Percentiles rank a stretch among this genome's conserved stretches.
Conservation (phyloP, 2,888 invertebrate species). For the Serrognathus titanus region DNA sequence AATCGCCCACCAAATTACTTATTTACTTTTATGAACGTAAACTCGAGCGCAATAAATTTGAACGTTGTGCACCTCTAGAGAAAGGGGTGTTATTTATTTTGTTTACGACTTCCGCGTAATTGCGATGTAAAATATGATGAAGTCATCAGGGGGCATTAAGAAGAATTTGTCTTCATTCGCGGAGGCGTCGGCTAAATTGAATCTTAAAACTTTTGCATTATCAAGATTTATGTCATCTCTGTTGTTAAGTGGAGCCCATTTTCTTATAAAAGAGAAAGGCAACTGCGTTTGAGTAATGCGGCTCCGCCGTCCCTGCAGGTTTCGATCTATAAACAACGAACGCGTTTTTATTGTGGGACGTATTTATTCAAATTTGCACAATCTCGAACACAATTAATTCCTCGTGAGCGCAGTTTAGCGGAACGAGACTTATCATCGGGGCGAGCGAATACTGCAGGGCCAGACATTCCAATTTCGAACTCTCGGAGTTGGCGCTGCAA, state of each 20-base stretch:
- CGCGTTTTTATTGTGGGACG: background rate
- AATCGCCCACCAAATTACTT: too few species aligned
- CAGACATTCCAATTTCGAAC: background rate
- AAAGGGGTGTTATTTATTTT: too few species aligned
- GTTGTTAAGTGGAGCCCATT: slow-evolving; percentile 35
- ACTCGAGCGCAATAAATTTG: too few species aligned
- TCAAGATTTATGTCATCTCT: slow-evolving; percentile 43
- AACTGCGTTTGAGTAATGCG: slow-evolving; percentile 35
- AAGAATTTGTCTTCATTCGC: slow-evolving; percentile 38
- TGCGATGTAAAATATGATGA: too few species aligned
- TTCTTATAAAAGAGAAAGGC: slow-evolving; percentile 22
- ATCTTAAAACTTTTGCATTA: slow-evolving; percentile 42
- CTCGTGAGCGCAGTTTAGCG: slow-evolving; percentile 5
- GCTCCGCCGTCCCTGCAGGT: slow-evolving; percentile 25
- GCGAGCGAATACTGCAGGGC: too few species aligned
- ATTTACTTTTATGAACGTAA: too few species aligned
- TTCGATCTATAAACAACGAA: slow-evolving; percentile 24
- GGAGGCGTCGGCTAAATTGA: slow-evolving; percentile 36
- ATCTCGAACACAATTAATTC: too few species aligned
- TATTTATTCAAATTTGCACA: too few species aligned
- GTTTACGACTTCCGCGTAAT: too few species aligned
- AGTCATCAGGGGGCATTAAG: background rate
- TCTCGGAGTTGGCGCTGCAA: background rate
- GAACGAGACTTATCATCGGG: slow-evolving; percentile 8
- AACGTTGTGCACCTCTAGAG: too few species aligned